These are phyloP conservation scores for Furcula furcula DNA, from an alignment of 2,888 invertebrate genomes.

Conservation along the genomic window DNA sequence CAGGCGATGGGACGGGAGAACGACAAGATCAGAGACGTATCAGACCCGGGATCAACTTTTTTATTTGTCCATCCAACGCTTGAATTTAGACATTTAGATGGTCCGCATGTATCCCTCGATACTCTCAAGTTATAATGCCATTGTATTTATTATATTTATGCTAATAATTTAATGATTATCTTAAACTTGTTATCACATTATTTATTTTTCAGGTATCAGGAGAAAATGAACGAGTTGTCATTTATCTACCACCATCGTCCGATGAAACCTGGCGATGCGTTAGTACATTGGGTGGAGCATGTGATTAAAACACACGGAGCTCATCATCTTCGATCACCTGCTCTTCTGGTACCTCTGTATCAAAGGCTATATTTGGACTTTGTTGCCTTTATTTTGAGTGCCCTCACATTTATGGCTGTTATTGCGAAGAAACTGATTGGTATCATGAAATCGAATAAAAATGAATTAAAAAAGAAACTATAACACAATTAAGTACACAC, in stretches of 20 bases:
- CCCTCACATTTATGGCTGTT: constrained; percentile 4
- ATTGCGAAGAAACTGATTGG: constrained; percentile 6
- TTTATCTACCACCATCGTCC: constrained; percentile 64
- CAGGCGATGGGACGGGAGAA: too few species aligned
- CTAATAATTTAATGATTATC: too few species aligned
- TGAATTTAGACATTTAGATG: too few species aligned
- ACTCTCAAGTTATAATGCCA: too few species aligned
- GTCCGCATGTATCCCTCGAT: too few species aligned
- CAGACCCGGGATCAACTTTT: too few species aligned
- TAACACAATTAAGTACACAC: too few species aligned
- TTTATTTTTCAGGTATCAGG: constrained; percentile 34
- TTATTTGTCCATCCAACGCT: too few species aligned
- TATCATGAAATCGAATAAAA: constrained; percentile 3
- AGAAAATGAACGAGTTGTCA: constrained; percentile 40
- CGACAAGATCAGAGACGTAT: too few species aligned
- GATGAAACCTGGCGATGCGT: constrained; percentile 77
- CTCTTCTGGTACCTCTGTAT: constrained; percentile 41
- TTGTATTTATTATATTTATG: too few species aligned
- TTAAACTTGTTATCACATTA: too few species aligned
- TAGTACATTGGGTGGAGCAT: constrained; percentile 87
- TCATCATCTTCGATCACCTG: constrained; percentile 63
- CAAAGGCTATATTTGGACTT: constrained; percentile 59
- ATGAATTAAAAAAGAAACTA: constrained; percentile 10
- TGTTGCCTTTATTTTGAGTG: constrained; percentile 17
- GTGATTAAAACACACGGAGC: constrained; percentile 82